Evolutionary conservation across 1,140 invertebrate genomes (phyloP), one percentile per base, ranked within the genome.

Genomic region (Proctacanthus coquilletti): DNA sequence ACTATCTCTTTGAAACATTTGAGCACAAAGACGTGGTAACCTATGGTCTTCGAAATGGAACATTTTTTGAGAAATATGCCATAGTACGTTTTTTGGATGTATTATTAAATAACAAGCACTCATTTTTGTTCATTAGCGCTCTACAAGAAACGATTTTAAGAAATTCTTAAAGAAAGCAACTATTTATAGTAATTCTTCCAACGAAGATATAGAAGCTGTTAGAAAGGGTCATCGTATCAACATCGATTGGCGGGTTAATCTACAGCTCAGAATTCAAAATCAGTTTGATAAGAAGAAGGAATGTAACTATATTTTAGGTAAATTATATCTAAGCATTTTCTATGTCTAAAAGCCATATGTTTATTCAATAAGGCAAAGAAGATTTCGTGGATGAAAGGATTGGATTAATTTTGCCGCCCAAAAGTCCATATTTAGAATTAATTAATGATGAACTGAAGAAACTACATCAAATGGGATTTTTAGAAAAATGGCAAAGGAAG

Each of bases 401-500:
- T 30, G 77, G 77, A 0, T 67, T 91, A 65, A 69, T 84, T 25
- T 62, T 89, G 9, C 65, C 77, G 0, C 56, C 65, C 4, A 70
- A 72, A 8, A 87, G 76, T 53, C 84, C 84, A 0, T 88, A 87
- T 52, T 51, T 83, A 10, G 48, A 65, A 5, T 61, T 71, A 31
- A 65, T 77, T 14, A 77, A 76, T 47, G 68, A 69, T 43, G 69
- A 76, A 51, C 75, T 86, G 15, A 71, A 70, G 45, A 65, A 74
- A 42, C 75, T 91, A 69, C 80, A 85, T 46, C 80, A 85, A 56
- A 76, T 77, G 21, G 87, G 88, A 15, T 66, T 92, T 23, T 82
- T 91, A 13, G 69, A 75, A 36, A 83, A 85, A 52, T 93, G 87
- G 86, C 66, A 82, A 36, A 52, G 65, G 3, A 72, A 78, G 23